phyloP scores from a whole-genome alignment of 2,797 vertebrate genomes.

The Bradypus variegatus region DNA sequence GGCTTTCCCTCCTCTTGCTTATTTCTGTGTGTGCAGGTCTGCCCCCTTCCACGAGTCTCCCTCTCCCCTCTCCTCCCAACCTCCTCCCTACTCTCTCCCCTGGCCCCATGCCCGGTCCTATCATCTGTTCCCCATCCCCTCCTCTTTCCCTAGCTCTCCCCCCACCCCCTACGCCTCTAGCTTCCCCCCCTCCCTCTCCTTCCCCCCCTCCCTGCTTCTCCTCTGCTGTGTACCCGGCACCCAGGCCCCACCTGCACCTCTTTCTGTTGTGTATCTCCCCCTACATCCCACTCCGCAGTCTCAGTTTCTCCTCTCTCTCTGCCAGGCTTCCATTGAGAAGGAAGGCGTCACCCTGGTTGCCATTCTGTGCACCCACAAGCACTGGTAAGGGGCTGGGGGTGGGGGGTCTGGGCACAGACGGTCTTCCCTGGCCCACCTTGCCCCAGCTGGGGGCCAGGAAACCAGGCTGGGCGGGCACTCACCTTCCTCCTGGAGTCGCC shows the following conservation, averaged over 20 bases:
- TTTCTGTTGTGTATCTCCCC: background rate
- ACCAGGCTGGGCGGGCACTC: background rate
- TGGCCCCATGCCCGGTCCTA: background rate
- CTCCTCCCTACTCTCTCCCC: background rate
- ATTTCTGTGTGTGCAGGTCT: background rate
- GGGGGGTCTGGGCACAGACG: background rate
- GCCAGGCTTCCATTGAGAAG: conserved; percentile 84
- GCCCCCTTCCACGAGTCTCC: too few relatives aligned
- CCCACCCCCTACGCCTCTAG: too few relatives aligned
- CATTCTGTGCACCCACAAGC: conserved; percentile 97
- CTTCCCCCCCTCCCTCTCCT: background rate
- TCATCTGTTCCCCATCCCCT: background rate
- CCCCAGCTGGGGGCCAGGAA: background rate
- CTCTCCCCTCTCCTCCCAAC: background rate
- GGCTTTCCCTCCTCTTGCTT: background rate
- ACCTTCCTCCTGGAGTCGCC: background rate
- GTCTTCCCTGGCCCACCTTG: background rate
- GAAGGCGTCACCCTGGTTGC: conserved; percentile 89
- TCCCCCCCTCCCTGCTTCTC: too few relatives aligned
- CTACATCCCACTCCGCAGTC: background rate
- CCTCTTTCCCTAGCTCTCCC: background rate
- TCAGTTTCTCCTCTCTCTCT: background rate
- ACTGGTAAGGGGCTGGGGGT: conserved; percentile 82
- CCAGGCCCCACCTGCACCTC: accelerated
- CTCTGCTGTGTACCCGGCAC: background rate